A percentile compares a stretch with the other conserved stretches of the same genome.
Conservation (phyloP, 1,140 invertebrate species). For the Drosophila sulfurigaster region DNA sequence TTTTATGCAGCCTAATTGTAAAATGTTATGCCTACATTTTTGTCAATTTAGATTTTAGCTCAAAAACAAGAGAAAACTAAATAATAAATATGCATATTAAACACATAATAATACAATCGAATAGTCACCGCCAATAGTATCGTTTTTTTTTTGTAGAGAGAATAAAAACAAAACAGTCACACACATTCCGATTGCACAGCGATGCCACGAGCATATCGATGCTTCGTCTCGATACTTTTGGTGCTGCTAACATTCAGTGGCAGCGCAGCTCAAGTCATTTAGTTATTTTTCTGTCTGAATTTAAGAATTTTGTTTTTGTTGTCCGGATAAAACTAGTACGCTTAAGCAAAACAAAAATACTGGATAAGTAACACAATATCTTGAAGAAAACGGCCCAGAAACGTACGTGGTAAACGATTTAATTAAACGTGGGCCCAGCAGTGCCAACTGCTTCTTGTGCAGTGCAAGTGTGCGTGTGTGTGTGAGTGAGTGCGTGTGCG, state of each 20-base stretch:
- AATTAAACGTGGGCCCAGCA: constrained; percentile 55
- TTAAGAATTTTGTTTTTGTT: constrained; percentile 55
- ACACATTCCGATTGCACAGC: constrained; percentile 11
- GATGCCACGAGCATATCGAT: constrained; percentile 21
- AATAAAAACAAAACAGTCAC: too few relatives aligned
- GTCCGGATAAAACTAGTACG: constrained; percentile 37
- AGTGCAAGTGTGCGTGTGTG: constrained; percentile 51
- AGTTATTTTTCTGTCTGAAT: constrained; percentile 54
- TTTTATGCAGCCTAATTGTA: too few relatives aligned
- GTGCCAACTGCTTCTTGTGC: constrained; percentile 41
- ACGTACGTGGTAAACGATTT: constrained; percentile 67
- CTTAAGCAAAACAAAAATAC: constrained; percentile 38
- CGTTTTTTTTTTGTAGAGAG: not conserved
- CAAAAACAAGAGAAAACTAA: not conserved
- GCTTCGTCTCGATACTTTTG: constrained; percentile 33
- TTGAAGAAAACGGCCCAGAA: constrained; percentile 49
- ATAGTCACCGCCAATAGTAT: not conserved
- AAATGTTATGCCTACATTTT: not conserved
- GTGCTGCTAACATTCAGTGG: constrained; percentile 49
- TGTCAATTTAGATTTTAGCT: not conserved
- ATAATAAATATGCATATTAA: not conserved
- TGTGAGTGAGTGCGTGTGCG: constrained; percentile 59
- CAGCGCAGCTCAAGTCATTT: constrained; percentile 54
- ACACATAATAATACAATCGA: not conserved
- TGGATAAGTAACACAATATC: constrained; percentile 38